Evolutionary conservation across 2,797 vertebrate genomes (phyloP).

Genomic region (Mormyrus hasselquistii): DNA sequence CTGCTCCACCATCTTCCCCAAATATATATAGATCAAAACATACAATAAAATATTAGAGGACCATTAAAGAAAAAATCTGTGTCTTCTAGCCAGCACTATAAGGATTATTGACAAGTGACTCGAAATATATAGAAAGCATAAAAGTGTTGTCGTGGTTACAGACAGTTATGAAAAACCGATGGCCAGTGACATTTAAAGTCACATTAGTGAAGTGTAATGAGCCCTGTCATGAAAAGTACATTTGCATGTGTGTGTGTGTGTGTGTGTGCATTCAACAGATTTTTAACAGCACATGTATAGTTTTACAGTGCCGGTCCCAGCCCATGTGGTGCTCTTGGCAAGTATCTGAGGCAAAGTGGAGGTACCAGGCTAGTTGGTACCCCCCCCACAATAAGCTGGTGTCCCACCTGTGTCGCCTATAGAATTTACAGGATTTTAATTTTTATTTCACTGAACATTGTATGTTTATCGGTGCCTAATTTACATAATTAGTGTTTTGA

Average conservation of each 20-base stretch:
- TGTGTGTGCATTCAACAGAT: not conserved
- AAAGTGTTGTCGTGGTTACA: not conserved
- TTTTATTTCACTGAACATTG: not conserved
- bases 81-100: not conserved
- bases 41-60: not conserved
- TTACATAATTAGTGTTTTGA: conserved; percentile 19
- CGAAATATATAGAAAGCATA: not conserved
- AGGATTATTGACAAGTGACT: not conserved
- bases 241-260: not conserved
- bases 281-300: not conserved
- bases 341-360: not conserved
- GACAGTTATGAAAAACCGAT: conserved; percentile 55
- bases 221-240: not conserved
- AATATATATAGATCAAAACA: not conserved
- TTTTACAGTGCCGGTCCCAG: not conserved
- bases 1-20: no score
- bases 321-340: not conserved
- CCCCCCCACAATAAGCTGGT: not conserved
- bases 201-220: conserved; percentile 39
- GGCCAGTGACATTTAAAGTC: conserved; percentile 15
- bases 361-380: not conserved
- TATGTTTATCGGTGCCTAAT: conserved; percentile 10
- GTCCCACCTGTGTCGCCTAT: not conserved
- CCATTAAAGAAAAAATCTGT: not conserved
- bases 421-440: not conserved